phyloP scores from a whole-genome alignment of 2,888 invertebrate genomes.

The Fragum whitleyi region DNA sequence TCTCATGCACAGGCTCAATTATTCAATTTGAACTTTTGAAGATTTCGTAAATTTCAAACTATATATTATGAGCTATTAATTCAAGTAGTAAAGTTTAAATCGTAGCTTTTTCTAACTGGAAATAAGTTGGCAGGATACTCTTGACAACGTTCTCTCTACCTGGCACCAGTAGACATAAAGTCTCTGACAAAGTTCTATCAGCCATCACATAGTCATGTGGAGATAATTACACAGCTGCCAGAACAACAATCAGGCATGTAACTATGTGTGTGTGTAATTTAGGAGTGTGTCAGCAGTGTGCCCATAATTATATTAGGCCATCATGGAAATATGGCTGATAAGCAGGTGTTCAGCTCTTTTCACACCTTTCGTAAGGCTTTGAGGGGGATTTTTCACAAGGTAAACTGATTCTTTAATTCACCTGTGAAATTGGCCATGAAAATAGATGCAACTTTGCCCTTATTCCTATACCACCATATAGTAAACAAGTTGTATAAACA shows the following conservation, averaged over 20 bases:
- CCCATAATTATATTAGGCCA: background rate
- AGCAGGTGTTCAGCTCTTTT: conserved; percentile 34
- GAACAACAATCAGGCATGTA: background rate
- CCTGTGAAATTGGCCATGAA: background rate
- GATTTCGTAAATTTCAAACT: too few species aligned
- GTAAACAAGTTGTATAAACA: too few species aligned
- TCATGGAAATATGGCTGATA: conserved; percentile 25
- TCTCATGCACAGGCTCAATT: too few species aligned
- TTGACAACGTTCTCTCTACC: background rate
- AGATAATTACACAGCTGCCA: conserved; percentile 1
- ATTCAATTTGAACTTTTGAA: background rate
- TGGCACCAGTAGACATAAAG: background rate
- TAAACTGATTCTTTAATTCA: conserved; percentile 13
- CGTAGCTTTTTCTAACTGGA: background rate
- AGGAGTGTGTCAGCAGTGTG: background rate
- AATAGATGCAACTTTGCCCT: background rate
- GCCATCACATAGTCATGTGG: background rate
- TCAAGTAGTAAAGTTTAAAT: background rate
- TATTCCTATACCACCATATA: too few species aligned
- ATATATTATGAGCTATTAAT: too few species aligned
- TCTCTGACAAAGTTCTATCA: background rate
- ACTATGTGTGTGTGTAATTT: background rate
- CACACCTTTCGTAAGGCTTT: conserved; percentile 34
- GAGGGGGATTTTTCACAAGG: conserved; percentile 44
- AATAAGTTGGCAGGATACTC: background rate